Percentiles rank a stretch among this genome's conserved stretches.
Conservation (phyloP, 2,888 invertebrate genomes). For the Ormyrus labotus region DNA sequence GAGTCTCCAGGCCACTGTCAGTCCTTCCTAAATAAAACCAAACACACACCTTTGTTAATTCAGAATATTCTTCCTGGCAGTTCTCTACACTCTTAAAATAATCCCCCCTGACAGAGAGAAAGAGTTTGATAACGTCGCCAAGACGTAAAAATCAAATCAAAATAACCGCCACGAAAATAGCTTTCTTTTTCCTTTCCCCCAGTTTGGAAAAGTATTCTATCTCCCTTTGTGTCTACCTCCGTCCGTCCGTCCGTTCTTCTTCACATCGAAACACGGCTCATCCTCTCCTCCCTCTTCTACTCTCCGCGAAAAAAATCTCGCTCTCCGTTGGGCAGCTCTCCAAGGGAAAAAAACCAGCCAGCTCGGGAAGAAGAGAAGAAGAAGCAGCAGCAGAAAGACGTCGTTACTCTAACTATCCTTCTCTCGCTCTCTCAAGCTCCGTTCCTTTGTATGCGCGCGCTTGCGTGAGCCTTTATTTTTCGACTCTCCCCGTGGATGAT, state of each 20-base stretch:
- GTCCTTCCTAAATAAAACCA: conserved; percentile 34
- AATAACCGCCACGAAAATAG: conserved; percentile 29
- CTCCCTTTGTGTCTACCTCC: conserved; percentile 8
- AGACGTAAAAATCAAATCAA: conserved; percentile 8
- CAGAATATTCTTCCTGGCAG: background rate
- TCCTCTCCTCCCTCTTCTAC: conserved; percentile 28
- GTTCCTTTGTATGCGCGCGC: conserved; percentile 52
- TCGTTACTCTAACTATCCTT: conserved; percentile 10
- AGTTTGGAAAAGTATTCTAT: background rate
- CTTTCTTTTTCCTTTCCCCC: conserved; percentile 25
- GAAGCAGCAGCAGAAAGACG: conserved; percentile 23
- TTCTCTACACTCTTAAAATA: background rate
- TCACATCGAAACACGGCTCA: conserved; percentile 24
- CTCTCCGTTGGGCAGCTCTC: conserved; percentile 34
- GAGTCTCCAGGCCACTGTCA: conserved; percentile 41
- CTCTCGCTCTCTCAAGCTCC: conserved; percentile 8
- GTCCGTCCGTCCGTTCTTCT: conserved; percentile 10
- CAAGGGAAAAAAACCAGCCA: conserved; percentile 50
- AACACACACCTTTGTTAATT: background rate
- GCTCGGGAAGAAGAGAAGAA: conserved; percentile 20
- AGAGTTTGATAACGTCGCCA: background rate
- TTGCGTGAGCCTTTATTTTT: conserved; percentile 46
- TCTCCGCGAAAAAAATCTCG: background rate
- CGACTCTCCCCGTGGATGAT: conserved; percentile 22
- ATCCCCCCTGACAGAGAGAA: background rate